These are phyloP conservation scores for Psettodes erumei DNA, from an alignment of 2,113 vertebrate genomes.

Conservation along the genomic window DNA sequence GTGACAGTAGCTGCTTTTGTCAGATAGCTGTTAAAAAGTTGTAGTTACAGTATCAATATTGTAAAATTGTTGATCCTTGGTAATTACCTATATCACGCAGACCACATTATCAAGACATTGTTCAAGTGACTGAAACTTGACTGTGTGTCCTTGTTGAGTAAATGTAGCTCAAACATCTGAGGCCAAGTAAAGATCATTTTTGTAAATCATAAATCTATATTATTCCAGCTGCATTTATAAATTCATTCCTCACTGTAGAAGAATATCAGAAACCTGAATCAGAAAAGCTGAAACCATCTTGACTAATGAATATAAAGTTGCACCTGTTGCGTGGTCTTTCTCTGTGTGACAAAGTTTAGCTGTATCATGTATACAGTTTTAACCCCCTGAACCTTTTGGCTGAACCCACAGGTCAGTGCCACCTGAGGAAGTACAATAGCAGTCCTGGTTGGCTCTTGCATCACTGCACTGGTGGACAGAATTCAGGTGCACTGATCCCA, in stretches of 20 bases:
- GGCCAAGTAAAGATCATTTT: background rate
- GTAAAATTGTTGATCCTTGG: no score
- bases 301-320: background rate
- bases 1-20: no score
- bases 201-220: constrained; percentile 1
- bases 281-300: constrained; percentile 2
- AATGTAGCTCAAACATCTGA: background rate
- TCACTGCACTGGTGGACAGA: background rate
- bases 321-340: background rate
- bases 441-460: background rate
- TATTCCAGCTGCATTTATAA: background rate
- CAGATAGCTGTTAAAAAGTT: no score
- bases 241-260: background rate
- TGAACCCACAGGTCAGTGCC: background rate
- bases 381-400: background rate
- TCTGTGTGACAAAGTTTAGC: background rate
- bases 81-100: background rate
- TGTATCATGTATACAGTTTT: background rate
- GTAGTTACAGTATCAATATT: no score
- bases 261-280: constrained; percentile 28
- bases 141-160: background rate
- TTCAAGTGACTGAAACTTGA: background rate
- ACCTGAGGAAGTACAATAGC: background rate
- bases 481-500: background rate
- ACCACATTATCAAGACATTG: background rate